Conservation (phyloP, 2,888 invertebrate genomes). For the Rhamphomyia laevipes region DNA sequence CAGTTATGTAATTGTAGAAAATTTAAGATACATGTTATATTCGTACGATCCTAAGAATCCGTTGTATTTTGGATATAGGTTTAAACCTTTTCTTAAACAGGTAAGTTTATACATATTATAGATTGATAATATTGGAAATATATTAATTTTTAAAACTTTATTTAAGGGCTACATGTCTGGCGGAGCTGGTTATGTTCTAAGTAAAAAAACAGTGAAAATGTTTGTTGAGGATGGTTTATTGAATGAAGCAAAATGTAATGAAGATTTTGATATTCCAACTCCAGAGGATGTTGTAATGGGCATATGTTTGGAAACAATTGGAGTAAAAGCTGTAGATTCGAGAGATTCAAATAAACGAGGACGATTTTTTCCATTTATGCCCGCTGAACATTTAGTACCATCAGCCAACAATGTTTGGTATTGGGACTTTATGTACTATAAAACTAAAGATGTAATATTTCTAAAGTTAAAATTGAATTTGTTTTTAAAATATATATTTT, state of each 20-base stretch:
- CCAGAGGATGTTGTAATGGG: conserved; percentile 45
- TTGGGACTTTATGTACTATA: conserved; percentile 84
- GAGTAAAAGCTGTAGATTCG: conserved; percentile 82
- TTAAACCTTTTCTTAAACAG: conserved; percentile 35
- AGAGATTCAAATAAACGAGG: conserved; percentile 80
- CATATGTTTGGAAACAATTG: conserved; percentile 64
- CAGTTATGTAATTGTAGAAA: conserved; percentile 84
- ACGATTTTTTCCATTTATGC: conserved; percentile 51
- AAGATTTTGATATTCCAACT: conserved; percentile 35
- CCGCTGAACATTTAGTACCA: conserved; percentile 41
- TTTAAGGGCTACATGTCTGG: conserved; percentile 74
- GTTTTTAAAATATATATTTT: not conserved
- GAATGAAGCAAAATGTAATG: conserved; percentile 37
- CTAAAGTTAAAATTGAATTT: not conserved
- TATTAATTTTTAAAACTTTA: too few species aligned
- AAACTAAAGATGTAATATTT: conserved; percentile 49
- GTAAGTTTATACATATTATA: too few species aligned
- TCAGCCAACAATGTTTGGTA: conserved; percentile 75
- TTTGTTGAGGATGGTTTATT: conserved; percentile 68
- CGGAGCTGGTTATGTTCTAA: conserved; percentile 89
- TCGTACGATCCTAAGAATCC: conserved; percentile 56
- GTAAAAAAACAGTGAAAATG: conserved; percentile 63
- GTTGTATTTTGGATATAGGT: conserved; percentile 77
- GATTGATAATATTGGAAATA: too few species aligned
- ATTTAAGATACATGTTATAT: conserved; percentile 72